Base-by-base conservation (phyloP, 1,140 invertebrate genomes). In the Neodiprion virginianus region DNA sequence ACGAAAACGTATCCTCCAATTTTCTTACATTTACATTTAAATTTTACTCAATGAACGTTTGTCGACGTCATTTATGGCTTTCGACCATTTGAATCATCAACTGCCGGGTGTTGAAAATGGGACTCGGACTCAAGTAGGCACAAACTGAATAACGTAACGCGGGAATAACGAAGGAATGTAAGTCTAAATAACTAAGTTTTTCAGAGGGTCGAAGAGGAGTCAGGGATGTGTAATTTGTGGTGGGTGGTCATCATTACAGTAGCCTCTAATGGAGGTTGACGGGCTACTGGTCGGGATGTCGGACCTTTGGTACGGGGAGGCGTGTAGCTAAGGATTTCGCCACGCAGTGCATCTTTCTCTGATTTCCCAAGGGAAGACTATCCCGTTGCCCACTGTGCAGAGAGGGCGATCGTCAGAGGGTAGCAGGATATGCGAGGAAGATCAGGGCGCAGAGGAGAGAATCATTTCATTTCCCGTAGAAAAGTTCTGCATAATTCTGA, bases 291-390 rank as follows among this genome's bases (percentile, higher is more conserved):
- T 61, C 7, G 53, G 53, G 0, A 61, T 61, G 28, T 5, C 28
- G 53, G 53, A 61, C 53, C 53, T 7, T 17, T 12, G 5, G 53
- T 12, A 61, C 53, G 53, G n/a, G 53, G 53, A 61, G 53, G 53
- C 11, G 11, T 14, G 53, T 5, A 17, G n/a, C 11, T 12, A 61
- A 61, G 53, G 53, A 61, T 61, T 76, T 12, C 61, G 49, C 72
- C 73, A 75, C 72, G 79, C 74, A 80, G 76, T 80, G 79, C 79
- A 81, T 81, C 79, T 81, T 81, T 81, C 79, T 79, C 77, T 81
- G 77, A 81, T 81, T 81, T 81, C 79, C 79, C 79, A 69, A 12
- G 79, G 77, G 79, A 80, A 72, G 67, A 47, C 23, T 69, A 11
- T 61, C 53, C 53, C 53, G n/a, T 61, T 61, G 53, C 53, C 53